A percentile compares a stretch with the other conserved stretches of the same genome.
phyloP scores from a whole-genome alignment of 1,140 invertebrate species.

The Zaprionus taronus region DNA sequence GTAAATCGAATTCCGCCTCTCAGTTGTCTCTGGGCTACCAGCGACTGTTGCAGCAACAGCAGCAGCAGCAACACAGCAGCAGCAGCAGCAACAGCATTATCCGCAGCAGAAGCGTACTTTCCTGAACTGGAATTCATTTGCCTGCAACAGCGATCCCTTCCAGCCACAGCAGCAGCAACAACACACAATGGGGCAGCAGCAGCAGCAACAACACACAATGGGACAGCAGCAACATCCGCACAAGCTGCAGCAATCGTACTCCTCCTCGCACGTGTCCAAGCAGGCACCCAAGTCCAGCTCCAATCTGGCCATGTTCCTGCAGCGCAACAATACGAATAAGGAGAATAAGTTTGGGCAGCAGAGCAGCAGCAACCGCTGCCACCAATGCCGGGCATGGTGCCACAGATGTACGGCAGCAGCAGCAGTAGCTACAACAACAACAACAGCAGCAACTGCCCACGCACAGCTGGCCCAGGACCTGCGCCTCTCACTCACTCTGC shows the following conservation, averaged over 20 bases:
- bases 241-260: constrained; percentile 74
- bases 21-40: constrained; percentile 75
- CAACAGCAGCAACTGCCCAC: constrained; percentile 4
- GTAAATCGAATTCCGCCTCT: constrained; percentile 79
- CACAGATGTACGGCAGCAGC: constrained; percentile 64
- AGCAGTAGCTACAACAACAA: constrained; percentile 35
- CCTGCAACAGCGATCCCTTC: constrained; percentile 74
- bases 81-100: constrained; percentile 53
- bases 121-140: constrained; percentile 77
- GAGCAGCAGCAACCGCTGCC: background rate
- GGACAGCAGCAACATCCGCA: constrained; percentile 50
- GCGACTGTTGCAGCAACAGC: constrained; percentile 60
- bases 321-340: constrained; percentile 72
- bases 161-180: constrained; percentile 49
- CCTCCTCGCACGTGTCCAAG: constrained; percentile 68
- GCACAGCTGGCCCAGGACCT: constrained; percentile 43
- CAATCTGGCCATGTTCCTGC: constrained; percentile 60
- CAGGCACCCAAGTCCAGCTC: constrained; percentile 53
- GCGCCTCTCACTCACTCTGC: constrained; percentile 63
- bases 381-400: constrained; percentile 48
- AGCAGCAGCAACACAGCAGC: constrained; percentile 48
- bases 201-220: constrained; percentile 25
- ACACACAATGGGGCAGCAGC: constrained; percentile 41
- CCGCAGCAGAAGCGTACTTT: constrained; percentile 78
- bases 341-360: constrained; percentile 75